phyloP scores from a whole-genome alignment of 23 tunicate species.

The Ascidia mentula region DNA sequence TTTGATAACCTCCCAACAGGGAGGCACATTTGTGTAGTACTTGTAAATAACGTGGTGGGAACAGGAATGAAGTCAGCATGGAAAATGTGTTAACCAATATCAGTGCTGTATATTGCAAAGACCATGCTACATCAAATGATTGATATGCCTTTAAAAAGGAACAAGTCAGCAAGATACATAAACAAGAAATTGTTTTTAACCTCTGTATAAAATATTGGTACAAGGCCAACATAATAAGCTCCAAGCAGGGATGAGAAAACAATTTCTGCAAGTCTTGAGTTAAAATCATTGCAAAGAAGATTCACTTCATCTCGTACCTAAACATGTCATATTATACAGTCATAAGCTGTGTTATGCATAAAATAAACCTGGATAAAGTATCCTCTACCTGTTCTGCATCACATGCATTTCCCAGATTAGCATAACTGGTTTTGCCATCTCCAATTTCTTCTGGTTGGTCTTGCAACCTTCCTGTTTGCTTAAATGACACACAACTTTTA shows the following conservation, averaged over 20 bases:
- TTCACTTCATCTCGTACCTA: slow-evolving; percentile 47
- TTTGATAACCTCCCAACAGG: slow-evolving; percentile 45
- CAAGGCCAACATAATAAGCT: slow-evolving; percentile 71
- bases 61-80: slow-evolving; percentile 45
- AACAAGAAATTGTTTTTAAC: too few species aligned
- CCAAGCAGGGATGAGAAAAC: slow-evolving; percentile 63
- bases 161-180: background rate
- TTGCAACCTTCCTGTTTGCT: slow-evolving; percentile 2
- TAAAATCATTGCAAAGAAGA: slow-evolving; percentile 49
- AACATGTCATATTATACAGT: too few species aligned
- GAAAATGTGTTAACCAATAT: slow-evolving; percentile 51
- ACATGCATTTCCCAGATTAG: slow-evolving; percentile 20
- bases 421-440: slow-evolving; percentile 9
- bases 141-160: slow-evolving; percentile 39
- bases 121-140: slow-evolving; percentile 74
- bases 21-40: slow-evolving; percentile 57
- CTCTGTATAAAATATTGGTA: slow-evolving; percentile 82
- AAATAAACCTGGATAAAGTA: too few species aligned
- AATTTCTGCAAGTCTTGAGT: slow-evolving; percentile 61
- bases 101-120: slow-evolving; percentile 54
- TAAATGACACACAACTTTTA: background rate
- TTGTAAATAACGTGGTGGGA: slow-evolving; percentile 60
- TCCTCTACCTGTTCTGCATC: slow-evolving; percentile 24
- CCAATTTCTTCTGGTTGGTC: slow-evolving; percentile 26
- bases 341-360: too few species aligned